Evolutionary conservation across 2,797 vertebrate species (phyloP), one percentile per base, ranked within the genome.

Genomic region (Ctenosaura bakeri): DNA sequence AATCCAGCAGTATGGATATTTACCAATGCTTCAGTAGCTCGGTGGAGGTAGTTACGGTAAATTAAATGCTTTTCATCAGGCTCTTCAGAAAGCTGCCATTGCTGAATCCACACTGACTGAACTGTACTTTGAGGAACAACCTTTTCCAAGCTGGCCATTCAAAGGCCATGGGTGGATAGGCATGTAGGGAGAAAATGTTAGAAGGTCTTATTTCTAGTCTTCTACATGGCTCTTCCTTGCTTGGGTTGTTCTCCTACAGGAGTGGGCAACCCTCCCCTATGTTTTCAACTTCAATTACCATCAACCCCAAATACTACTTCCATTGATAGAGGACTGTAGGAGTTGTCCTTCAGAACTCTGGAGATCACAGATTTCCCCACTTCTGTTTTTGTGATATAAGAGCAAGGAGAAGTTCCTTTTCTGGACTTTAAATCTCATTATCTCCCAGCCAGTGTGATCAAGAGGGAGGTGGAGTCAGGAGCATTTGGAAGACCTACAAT

Each of bases 31-130:
- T 38, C 42, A 0, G 0, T 88, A 42, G 87, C 94, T 94, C 94
- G 92, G 22, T 24, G 93, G 93, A 95, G 90, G 92, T 90, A 90
- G 0, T 95, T 95, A 88, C 89, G 0, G 95, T 96, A 96, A 93
- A 91, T 91, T 95, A 93, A 94, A 92, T 91, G 93, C 91, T 94
- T 94, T 90, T 82, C 90, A 94, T 94, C 92, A 90, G 91, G 92
- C 78, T 92, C 78, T 92, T 94, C 86, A 89, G 88, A 92, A 94
- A 95, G 87, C 91, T 0, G 46, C 92, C 89, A 1, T 0, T 87
- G 85, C 90, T 96, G 94, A 94, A 96, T 94, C 94, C 93, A 91
- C 73, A 91, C 90, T 95, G 91, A 96, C 94, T 95, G 92, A 96
- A 86, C 77, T 84, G 90, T 93, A 94, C 93, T 88, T 88, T 69